Conservation (phyloP, 2,113 vertebrate genomes). For the Prietella phreatophila region DNA sequence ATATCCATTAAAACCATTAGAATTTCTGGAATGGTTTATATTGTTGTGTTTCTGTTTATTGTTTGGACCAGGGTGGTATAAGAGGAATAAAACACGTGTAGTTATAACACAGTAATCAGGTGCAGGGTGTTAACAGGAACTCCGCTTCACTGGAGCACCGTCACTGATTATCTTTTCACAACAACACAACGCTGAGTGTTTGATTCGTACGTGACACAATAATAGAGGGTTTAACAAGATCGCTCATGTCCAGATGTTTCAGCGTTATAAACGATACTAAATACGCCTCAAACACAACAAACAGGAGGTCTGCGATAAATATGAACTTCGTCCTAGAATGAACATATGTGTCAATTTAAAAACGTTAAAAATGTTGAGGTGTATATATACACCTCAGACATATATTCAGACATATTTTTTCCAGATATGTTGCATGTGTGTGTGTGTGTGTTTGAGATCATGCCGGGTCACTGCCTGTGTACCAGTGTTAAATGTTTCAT, state of each 20-base stretch:
- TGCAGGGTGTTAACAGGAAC: not conserved
- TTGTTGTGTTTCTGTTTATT: too few relatives aligned
- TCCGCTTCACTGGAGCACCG: not conserved
- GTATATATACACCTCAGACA: not conserved
- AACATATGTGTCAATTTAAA: not conserved
- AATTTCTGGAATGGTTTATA: too few relatives aligned
- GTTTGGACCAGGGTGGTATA: not conserved
- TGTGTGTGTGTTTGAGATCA: not conserved
- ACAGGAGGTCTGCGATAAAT: not conserved
- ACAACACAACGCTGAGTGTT: not conserved
- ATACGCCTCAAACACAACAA: not conserved
- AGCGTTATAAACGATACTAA: not conserved
- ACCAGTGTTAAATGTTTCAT: constrained; percentile 46
- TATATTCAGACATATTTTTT: not conserved
- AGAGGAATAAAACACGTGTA: not conserved
- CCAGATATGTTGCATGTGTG: not conserved
- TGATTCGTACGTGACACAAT: not conserved
- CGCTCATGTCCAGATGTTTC: too few relatives aligned
- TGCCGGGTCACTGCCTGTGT: not conserved
- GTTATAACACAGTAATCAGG: not conserved
- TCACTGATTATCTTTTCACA: not conserved
- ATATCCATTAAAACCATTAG: too few relatives aligned
- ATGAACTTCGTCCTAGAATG: too few relatives aligned
- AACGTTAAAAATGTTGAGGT: not conserved
- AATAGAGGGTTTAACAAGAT: too few relatives aligned